These are phyloP conservation scores for Chunga burmeisteri DNA, from an alignment of 2,113 vertebrate species.

Conservation along the genomic window DNA sequence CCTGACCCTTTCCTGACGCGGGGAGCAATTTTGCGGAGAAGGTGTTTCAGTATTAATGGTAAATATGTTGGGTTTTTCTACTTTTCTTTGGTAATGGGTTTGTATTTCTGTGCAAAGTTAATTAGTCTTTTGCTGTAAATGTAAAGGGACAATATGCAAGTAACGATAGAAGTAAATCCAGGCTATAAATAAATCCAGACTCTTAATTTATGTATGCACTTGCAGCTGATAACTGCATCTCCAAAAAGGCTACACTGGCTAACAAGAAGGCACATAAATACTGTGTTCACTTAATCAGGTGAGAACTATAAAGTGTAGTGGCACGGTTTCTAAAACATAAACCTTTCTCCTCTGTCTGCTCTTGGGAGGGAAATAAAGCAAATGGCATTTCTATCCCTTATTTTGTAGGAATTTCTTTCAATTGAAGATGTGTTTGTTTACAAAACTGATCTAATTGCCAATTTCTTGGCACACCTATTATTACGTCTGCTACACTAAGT, in stretches of 20 bases:
- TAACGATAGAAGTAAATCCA: neutral
- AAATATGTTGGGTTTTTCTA: constrained; percentile 20
- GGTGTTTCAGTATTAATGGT: constrained; percentile 57
- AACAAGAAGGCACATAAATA: neutral
- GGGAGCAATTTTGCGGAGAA: constrained; percentile 47
- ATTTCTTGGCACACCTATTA: neutral
- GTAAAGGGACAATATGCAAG: neutral
- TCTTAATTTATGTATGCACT: neutral
- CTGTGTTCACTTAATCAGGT: neutral
- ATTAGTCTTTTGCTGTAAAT: neutral
- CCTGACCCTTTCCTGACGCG: constrained; percentile 27
- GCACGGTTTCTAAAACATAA: neutral
- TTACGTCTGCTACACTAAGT: neutral
- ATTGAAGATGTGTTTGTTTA: neutral
- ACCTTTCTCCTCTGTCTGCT: neutral
- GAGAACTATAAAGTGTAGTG: neutral
- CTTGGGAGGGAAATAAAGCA: neutral
- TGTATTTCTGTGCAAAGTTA: neutral
- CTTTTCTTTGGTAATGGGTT: neutral
- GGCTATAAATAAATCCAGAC: neutral
- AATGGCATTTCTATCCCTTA: neutral
- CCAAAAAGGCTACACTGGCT: neutral
- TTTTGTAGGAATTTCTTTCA: neutral
- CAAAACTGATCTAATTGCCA: neutral
- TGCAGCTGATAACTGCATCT: neutral